Conservation (phyloP, 2,888 invertebrate species). For the Labia minor region DNA sequence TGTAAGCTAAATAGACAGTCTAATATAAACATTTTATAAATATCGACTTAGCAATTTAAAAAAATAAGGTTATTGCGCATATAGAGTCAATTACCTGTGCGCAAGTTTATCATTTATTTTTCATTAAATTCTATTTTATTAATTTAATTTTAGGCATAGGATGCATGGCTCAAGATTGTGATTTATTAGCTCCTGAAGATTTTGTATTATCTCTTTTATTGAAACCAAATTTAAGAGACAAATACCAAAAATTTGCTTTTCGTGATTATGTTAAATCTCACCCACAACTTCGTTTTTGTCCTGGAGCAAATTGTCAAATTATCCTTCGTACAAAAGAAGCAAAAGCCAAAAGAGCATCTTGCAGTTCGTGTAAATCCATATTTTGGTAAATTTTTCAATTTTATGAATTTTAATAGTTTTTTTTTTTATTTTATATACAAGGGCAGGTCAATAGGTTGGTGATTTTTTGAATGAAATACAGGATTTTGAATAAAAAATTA, state of each 20-base stretch:
- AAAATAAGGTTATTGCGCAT: too few relatives aligned
- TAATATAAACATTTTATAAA: too few relatives aligned
- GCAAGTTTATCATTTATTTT: too few relatives aligned
- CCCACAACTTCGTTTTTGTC: constrained; percentile 83
- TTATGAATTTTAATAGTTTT: constrained; percentile 17
- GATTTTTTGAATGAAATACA: too few relatives aligned
- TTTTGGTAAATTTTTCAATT: constrained; percentile 54
- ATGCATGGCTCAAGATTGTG: constrained; percentile 94
- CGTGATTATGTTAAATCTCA: constrained; percentile 92
- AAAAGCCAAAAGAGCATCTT: constrained; percentile 76
- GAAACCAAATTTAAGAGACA: constrained; percentile 72
- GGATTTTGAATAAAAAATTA: too few relatives aligned
- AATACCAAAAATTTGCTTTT: constrained; percentile 92
- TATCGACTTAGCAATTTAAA: too few relatives aligned
- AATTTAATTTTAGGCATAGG: constrained; percentile 60
- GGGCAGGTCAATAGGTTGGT: too few relatives aligned
- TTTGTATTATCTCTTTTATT: constrained; percentile 79
- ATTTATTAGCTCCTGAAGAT: constrained; percentile 90
- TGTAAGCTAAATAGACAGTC: too few relatives aligned
- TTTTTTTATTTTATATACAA: background rate
- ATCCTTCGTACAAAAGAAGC: constrained; percentile 75
- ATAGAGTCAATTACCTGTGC: too few relatives aligned
- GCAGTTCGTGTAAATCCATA: constrained; percentile 74
- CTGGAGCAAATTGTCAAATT: constrained; percentile 88
- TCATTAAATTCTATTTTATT: too few relatives aligned